Evolutionary conservation across 2,888 invertebrate genomes (phyloP).

Genomic region (Carabus problematicus): DNA sequence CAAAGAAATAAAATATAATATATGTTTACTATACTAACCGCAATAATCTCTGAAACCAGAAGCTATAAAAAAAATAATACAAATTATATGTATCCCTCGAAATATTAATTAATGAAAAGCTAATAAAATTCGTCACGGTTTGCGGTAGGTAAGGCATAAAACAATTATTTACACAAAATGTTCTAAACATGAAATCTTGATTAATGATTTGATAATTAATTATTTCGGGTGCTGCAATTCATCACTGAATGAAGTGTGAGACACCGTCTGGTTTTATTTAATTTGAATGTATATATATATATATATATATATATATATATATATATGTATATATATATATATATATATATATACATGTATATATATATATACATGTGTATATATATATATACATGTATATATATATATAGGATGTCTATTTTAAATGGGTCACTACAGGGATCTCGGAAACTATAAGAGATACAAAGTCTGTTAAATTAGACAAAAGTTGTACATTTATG

Average conservation of each 20-base stretch:
- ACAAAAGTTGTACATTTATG: too few relatives aligned
- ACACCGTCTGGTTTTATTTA: too few relatives aligned
- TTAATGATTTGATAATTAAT: constrained; percentile 37
- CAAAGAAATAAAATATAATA: too few relatives aligned
- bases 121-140: constrained; percentile 35
- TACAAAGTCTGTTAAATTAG: too few relatives aligned
- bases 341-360: constrained; percentile 1
- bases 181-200: constrained; percentile 22
- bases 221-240: not conserved
- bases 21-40: too few relatives aligned
- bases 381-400: not conserved
- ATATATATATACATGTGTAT: not conserved
- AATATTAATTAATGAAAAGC: constrained; percentile 29
- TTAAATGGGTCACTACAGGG: too few relatives aligned
- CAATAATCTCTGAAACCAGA: too few relatives aligned
- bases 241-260: too few relatives aligned
- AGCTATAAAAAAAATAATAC: constrained; percentile 1
- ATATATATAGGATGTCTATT: too few relatives aligned
- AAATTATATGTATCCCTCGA: not conserved
- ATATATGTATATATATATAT: constrained; percentile 1
- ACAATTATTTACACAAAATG: constrained; percentile 42
- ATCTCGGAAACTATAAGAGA: too few relatives aligned
- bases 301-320: not conserved
- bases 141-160: constrained; percentile 38
- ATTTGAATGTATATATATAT: too few relatives aligned